These are phyloP conservation scores for Microcebus lehilahytsara DNA, from an alignment of 2,113 vertebrate species.

Conservation along the genomic window DNA sequence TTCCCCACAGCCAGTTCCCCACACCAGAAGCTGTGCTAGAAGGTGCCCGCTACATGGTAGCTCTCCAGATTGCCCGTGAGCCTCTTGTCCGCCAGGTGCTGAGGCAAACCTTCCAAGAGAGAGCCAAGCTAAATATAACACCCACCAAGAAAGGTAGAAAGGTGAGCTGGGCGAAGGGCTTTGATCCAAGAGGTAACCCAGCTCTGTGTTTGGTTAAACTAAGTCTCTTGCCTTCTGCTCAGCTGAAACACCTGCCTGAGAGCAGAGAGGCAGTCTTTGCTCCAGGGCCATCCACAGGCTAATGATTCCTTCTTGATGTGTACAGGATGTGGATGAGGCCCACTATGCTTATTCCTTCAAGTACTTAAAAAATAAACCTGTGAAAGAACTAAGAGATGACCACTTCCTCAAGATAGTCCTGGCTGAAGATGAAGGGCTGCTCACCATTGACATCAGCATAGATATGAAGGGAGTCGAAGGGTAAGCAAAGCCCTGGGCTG, in stretches of 20 bases:
- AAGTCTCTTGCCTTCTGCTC: not conserved
- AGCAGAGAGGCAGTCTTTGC: not conserved
- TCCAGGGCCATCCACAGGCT: not conserved
- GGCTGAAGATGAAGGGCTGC: constrained; percentile 94
- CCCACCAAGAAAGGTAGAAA: constrained; percentile 99
- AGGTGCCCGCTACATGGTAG: constrained; percentile 98
- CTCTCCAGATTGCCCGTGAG: constrained; percentile 97
- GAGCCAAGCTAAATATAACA: constrained; percentile 96
- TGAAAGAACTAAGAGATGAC: constrained; percentile 97
- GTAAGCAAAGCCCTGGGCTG: constrained; percentile 80
- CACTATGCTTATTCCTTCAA: constrained; percentile 98
- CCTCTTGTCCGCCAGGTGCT: constrained; percentile 97
- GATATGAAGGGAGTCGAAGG: constrained; percentile 97
- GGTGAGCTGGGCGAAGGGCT: constrained; percentile 80
- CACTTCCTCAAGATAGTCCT: constrained; percentile 98
- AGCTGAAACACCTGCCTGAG: not conserved
- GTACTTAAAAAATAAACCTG: constrained; percentile 98
- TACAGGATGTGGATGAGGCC: constrained; percentile 95
- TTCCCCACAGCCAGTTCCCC: constrained; percentile 90
- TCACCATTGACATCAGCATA: constrained; percentile 95
- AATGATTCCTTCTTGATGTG: not conserved
- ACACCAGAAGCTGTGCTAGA: constrained; percentile 95
- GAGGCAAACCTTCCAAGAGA: constrained; percentile 97
- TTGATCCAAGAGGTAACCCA: not conserved
- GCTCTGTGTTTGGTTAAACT: not conserved